These are phyloP conservation scores for Triplophysa tibetana DNA, from an alignment of 2,113 vertebrate genomes.

Conservation along the genomic window DNA sequence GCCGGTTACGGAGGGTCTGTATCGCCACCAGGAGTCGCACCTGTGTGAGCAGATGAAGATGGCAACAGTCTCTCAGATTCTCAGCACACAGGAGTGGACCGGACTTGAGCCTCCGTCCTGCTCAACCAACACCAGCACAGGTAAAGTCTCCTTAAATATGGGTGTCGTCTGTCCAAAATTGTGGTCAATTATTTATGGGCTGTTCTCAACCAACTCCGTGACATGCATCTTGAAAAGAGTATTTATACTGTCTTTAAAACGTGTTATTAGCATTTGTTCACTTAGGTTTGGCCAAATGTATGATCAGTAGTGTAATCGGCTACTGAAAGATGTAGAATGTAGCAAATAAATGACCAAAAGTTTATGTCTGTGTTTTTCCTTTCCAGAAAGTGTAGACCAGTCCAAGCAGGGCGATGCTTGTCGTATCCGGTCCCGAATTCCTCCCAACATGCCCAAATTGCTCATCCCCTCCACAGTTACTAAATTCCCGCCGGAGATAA, in stretches of 20 bases:
- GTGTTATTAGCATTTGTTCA: too few relatives aligned
- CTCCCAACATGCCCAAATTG: constrained; percentile 95
- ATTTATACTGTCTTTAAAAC: too few relatives aligned
- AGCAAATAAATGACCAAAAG: too few relatives aligned
- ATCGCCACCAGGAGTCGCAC: constrained; percentile 80
- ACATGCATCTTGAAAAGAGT: too few relatives aligned
- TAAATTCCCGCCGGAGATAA: constrained; percentile 98
- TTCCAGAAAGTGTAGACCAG: constrained; percentile 71
- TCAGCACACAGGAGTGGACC: constrained; percentile 78
- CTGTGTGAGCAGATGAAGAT: constrained; percentile 86
- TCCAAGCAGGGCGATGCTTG: constrained; percentile 78
- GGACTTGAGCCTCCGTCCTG: constrained; percentile 73
- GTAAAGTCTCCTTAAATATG: constrained; percentile 52
- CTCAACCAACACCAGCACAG: constrained; percentile 74
- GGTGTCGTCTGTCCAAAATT: too few relatives aligned
- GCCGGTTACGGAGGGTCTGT: constrained; percentile 75
- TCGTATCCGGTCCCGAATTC: constrained; percentile 83
- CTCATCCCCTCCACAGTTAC: constrained; percentile 90
- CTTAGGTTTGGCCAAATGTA: too few relatives aligned
- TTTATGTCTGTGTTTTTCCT: not conserved
- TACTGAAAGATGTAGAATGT: too few relatives aligned
- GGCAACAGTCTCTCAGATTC: constrained; percentile 70
- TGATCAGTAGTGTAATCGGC: too few relatives aligned
- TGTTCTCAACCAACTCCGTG: too few relatives aligned
- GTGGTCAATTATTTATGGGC: too few relatives aligned